Percentiles rank a stretch among this genome's conserved stretches.
Conservation (phyloP, 2,113 vertebrate species). For the Neomonachus schauinslandi region DNA sequence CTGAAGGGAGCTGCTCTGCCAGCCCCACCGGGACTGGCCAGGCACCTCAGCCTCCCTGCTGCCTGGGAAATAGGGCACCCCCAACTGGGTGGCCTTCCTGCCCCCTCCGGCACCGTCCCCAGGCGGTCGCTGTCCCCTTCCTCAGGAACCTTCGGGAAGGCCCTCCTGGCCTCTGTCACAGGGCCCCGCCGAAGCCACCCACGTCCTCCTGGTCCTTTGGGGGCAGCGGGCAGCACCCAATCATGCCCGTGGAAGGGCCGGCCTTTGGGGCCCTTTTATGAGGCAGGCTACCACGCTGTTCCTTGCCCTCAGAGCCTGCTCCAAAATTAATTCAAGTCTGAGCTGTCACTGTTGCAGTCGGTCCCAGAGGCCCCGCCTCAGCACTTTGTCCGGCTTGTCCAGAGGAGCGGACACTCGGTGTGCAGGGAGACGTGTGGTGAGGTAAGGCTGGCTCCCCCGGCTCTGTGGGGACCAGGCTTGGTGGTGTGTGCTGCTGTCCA, state of each 20-base stretch:
- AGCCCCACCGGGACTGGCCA: neutral
- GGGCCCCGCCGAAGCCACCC: rapidly evolving
- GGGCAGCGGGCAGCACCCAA: rapidly evolving
- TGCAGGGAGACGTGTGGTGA: rapidly evolving
- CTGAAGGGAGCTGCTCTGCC: neutral
- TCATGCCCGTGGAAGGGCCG: rapidly evolving
- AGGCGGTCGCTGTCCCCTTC: neutral
- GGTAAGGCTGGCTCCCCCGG: neutral
- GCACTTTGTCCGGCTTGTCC: rapidly evolving
- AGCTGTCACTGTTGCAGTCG: neutral
- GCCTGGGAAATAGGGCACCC: no score
- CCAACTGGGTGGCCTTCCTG: neutral
- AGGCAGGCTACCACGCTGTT: neutral
- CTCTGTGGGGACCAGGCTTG: rapidly evolving
- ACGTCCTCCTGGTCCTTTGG: neutral
- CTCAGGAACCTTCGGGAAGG: neutral
- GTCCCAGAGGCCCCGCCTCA: neutral
- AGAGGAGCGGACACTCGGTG: neutral
- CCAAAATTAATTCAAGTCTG: neutral
- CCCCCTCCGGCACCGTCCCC: no score
- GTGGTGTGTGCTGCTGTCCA: rapidly evolving
- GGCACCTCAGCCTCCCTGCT: no score
- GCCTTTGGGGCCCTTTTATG: neutral
- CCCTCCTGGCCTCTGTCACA: neutral
- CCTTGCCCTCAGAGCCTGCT: neutral